Base-by-base conservation (phyloP, 2,797 vertebrate species). In the Saxicola maurus region DNA sequence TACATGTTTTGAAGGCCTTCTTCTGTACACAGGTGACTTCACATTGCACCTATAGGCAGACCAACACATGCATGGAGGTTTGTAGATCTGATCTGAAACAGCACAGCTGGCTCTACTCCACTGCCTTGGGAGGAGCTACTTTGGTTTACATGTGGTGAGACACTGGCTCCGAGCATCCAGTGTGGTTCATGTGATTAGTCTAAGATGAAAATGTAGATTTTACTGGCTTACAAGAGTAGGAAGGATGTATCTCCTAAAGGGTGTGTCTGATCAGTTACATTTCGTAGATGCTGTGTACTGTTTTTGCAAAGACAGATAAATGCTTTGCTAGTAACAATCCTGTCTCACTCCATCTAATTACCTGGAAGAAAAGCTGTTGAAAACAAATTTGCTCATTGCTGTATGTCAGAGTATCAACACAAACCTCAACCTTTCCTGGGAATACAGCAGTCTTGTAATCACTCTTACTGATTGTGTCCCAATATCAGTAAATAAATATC, bases 121-220 rank as follows among this genome's bases (percentile, higher is more conserved):
- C 75, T 84, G 64, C 74, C 56, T 91, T 62, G 74, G 73, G 88
- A 95, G 77, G 67, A 67, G 53, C 37, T 86, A 0, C 90, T 78
- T 85, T 52, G 69, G 45, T 80, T 93, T 85, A 43, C 31, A 4
- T 69, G 79, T 78, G 90, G 76, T 92, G 89, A 94, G 82, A 38
- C 3, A 10, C 69, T 91, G 90, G 69, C 69, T 82, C 69, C 66
- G 62, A 87, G 82, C 89, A 89, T 60, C 55, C 59, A 81, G 52
- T 0, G 0, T 60, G 62, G 30, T 81, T 86, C 75, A 37, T 3
- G 2, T 1, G 53, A 78, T 87, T 87, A 45, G 59, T 66, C 82
- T 56, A 37, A 94, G 90, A 92, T 91, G 74, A 80, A 85, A 91
- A 81, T 13, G 40, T 46, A 82, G 89, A 90, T 82, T 91, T 89